A percentile compares a stretch with the other conserved stretches of the same genome.
Conservation (phyloP, 2,888 invertebrate genomes). For the Nephrotoma appendiculata region DNA sequence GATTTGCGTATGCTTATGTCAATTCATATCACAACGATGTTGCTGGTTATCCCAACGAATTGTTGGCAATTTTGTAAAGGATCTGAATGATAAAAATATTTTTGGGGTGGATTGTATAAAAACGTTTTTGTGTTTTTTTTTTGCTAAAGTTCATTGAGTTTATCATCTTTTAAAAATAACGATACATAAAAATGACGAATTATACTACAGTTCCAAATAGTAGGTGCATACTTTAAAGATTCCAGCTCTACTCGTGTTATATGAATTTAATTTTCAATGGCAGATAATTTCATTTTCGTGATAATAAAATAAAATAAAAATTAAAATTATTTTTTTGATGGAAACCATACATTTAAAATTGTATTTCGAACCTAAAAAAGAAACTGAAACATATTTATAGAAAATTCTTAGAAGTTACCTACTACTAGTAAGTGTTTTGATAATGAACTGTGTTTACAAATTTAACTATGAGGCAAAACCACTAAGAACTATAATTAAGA, state of each 20-base stretch:
- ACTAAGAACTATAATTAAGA: background rate
- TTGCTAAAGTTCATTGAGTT: background rate
- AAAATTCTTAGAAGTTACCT: background rate
- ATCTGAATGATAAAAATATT: background rate
- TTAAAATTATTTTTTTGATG: background rate
- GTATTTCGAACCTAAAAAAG: background rate
- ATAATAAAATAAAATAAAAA: background rate
- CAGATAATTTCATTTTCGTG: background rate
- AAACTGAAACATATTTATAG: background rate
- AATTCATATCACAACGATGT: background rate
- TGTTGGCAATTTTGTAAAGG: background rate
- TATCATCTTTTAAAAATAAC: background rate
- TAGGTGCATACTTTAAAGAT: background rate
- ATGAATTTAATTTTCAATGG: background rate
- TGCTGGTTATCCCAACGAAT: background rate
- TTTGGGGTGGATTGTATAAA: background rate
- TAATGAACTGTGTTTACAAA: background rate
- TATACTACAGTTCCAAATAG: background rate
- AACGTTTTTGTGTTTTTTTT: background rate
- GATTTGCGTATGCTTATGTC: background rate
- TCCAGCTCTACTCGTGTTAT: background rate
- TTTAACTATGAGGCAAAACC: background rate
- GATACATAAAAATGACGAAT: background rate
- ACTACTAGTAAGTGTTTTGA: background rate
- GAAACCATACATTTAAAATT: background rate